Evolutionary conservation across 2,888 invertebrate genomes (phyloP).

Genomic region (Apotomis betuletana): DNA sequence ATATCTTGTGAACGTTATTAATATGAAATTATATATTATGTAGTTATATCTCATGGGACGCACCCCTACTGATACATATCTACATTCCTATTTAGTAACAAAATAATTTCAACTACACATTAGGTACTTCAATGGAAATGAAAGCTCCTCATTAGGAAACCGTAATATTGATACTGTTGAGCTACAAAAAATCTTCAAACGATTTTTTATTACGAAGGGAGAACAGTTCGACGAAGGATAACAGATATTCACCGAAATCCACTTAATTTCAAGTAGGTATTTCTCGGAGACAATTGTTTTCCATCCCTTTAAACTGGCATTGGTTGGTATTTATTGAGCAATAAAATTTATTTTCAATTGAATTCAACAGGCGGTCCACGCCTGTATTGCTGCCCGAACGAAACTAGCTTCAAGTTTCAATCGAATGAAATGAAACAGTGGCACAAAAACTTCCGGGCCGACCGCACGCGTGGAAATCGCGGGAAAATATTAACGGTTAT

Average conservation of each 20-base stretch:
- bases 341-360: slow-evolving; percentile 37
- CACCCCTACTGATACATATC: no score
- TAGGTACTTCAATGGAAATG: background rate
- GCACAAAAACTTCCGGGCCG: slow-evolving; percentile 53
- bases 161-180: background rate
- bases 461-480: slow-evolving; percentile 52
- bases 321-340: slow-evolving; percentile 34
- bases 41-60: no score
- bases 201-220: background rate
- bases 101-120: no score
- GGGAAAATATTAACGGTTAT: slow-evolving; percentile 50
- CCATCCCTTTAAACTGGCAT: slow-evolving; percentile 21
- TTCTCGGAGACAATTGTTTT: slow-evolving; percentile 24
- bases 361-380: slow-evolving; percentile 29
- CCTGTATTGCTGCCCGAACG: slow-evolving; percentile 25
- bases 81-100: no score
- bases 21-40: no score
- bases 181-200: background rate
- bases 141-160: background rate
- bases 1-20: no score
- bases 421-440: slow-evolving; percentile 52
- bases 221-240: background rate
- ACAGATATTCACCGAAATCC: slow-evolving; percentile 2
- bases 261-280: slow-evolving; percentile 10
- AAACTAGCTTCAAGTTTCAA: slow-evolving; percentile 37